These are phyloP conservation scores for Bombycilla garrulus DNA, from an alignment of 2,113 vertebrate species.

Conservation along the genomic window DNA sequence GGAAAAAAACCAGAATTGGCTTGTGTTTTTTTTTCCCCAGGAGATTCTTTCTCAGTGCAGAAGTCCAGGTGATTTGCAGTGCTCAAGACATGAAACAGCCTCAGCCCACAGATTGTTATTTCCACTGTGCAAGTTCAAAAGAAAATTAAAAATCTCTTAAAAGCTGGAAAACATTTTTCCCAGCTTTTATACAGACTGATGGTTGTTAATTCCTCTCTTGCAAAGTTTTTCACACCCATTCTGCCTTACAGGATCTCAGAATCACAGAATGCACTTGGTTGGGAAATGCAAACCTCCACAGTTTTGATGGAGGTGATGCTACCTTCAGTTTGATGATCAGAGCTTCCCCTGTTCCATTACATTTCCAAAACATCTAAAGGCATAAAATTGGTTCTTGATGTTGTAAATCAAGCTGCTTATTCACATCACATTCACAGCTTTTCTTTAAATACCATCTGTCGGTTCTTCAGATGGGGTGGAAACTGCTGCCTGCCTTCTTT, in stretches of 20 bases:
- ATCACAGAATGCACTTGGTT: rapidly evolving
- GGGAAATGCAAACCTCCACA: not conserved
- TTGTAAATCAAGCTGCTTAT: not conserved
- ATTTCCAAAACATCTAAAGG: not conserved
- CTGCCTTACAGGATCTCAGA: not conserved
- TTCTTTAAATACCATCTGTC: not conserved
- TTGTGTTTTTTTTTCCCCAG: no score
- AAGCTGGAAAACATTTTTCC: not conserved
- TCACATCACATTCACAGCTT: not conserved
- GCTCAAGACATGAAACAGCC: not conserved
- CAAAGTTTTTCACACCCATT: not conserved
- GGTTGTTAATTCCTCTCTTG: not conserved
- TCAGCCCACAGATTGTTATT: not conserved
- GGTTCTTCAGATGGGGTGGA: not conserved
- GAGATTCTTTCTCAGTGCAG: not conserved
- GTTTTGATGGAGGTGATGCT: not conserved
- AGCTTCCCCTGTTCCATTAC: not conserved
- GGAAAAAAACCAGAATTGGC: not conserved
- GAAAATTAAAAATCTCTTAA: not conserved
- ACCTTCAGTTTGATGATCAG: not conserved
- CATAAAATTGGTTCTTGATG: not conserved
- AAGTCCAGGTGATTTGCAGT: not conserved
- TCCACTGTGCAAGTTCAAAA: not conserved
- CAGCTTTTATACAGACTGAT: not conserved
- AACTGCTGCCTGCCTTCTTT: not conserved